Evolutionary conservation across 2,113 vertebrate species (phyloP).

Genomic region (Ursus arctos): DNA sequence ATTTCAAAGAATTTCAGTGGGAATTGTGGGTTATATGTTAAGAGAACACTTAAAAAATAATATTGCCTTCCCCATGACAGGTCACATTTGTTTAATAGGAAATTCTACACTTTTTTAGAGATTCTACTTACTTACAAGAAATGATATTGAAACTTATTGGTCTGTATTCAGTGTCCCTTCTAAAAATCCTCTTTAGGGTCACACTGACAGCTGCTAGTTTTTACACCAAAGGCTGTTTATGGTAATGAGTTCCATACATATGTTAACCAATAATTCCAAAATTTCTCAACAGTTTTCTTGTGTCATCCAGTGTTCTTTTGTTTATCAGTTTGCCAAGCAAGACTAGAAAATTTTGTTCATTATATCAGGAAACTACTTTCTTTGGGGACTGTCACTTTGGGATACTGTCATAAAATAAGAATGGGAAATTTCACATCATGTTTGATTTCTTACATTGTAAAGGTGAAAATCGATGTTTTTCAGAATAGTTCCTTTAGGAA

Average conservation of each 20-base stretch:
- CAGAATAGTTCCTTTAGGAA: neutral
- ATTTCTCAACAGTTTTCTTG: constrained; percentile 2
- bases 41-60: neutral
- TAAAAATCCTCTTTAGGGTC: neutral
- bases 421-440: neutral
- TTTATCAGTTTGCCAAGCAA: neutral
- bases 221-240: neutral
- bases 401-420: neutral
- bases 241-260: neutral
- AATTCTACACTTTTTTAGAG: neutral
- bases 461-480: neutral
- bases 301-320: neutral
- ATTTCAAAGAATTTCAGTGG: neutral
- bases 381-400: neutral
- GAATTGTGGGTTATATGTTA: neutral
- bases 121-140: neutral
- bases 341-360: neutral
- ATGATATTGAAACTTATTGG: neutral
- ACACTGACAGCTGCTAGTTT: neutral
- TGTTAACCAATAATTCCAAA: neutral
- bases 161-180: neutral
- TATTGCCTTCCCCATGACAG: neutral
- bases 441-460: neutral
- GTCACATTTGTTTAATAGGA: neutral
- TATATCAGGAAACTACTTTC: neutral